Conservation (phyloP, 2,888 invertebrate species). For the Coecobrya sp. region DNA sequence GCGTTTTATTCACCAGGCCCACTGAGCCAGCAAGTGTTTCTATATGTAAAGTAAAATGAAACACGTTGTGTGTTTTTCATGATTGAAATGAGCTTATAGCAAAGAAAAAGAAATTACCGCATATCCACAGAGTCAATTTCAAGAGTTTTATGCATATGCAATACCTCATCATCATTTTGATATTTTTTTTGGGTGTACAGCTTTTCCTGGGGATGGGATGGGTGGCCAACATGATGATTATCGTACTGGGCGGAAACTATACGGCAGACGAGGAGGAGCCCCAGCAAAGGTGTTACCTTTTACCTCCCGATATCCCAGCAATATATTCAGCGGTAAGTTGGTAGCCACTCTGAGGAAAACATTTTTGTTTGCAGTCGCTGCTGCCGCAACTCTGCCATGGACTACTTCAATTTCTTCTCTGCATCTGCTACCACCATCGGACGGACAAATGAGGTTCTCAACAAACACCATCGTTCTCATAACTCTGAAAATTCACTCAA, state of each 20-base stretch:
- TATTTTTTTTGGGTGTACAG: conserved; percentile 67
- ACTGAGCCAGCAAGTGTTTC: conserved; percentile 26
- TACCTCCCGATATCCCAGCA: conserved; percentile 44
- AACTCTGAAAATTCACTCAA: conserved; percentile 73
- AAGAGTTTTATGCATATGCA: conserved; percentile 3
- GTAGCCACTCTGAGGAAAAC: background rate
- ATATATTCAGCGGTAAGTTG: conserved; percentile 22
- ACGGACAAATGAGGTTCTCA: conserved; percentile 68
- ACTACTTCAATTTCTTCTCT: conserved; percentile 51
- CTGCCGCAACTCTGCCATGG: background rate
- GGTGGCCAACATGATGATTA: conserved; percentile 84
- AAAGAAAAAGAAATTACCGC: background rate
- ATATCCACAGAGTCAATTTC: conserved; percentile 20
- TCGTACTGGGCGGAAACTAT: conserved; percentile 85
- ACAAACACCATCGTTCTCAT: conserved; percentile 51
- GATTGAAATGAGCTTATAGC: background rate
- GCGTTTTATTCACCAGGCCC: conserved; percentile 35
- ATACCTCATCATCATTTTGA: conserved; percentile 32
- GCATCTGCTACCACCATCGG: conserved; percentile 76
- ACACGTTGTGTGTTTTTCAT: conserved; percentile 10
- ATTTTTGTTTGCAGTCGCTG: background rate
- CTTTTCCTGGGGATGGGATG: conserved; percentile 84
- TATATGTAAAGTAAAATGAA: background rate
- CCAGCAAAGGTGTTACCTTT: conserved; percentile 84
- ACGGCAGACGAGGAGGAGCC: conserved; percentile 85